Evolutionary conservation across 2,113 vertebrate genomes (phyloP).

Genomic region (Marmota flaviventris): DNA sequence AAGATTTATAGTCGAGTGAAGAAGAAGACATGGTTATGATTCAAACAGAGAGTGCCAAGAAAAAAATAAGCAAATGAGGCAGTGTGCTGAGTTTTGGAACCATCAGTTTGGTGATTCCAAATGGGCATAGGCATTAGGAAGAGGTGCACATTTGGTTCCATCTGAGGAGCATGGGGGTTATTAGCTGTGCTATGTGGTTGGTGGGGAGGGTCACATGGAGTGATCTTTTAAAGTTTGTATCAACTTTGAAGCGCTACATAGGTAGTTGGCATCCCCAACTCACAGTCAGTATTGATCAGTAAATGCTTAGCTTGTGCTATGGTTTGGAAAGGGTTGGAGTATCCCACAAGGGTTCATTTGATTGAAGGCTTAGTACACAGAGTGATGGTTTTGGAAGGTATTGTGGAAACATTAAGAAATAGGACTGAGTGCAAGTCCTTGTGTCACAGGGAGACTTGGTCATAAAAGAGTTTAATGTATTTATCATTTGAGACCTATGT

Average conservation of each 20-base stretch:
- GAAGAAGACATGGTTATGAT: background rate
- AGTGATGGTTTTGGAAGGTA: too few species aligned
- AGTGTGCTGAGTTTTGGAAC: background rate
- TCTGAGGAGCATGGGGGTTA: rapidly evolving
- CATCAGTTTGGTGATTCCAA: background rate
- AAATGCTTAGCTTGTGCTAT: background rate
- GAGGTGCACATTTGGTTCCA: rapidly evolving
- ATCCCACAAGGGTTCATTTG: too few species aligned
- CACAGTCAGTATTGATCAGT: background rate
- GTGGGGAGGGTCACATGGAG: background rate
- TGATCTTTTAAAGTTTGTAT: background rate
- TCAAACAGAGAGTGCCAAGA: background rate
- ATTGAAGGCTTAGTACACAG: background rate
- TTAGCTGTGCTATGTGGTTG: rapidly evolving
- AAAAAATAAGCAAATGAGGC: background rate
- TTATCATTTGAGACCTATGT: background rate
- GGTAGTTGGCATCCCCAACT: background rate
- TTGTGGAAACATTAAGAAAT: background rate
- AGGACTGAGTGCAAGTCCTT: background rate
- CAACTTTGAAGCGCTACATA: background rate
- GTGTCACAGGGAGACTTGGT: background rate
- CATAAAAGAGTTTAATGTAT: background rate
- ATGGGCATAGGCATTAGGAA: rapidly evolving
- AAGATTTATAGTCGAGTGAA: background rate
- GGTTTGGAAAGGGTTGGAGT: background rate